These are phyloP conservation scores for Xestia c-nigrum DNA, from an alignment of 2,888 invertebrate species.

Conservation along the genomic window DNA sequence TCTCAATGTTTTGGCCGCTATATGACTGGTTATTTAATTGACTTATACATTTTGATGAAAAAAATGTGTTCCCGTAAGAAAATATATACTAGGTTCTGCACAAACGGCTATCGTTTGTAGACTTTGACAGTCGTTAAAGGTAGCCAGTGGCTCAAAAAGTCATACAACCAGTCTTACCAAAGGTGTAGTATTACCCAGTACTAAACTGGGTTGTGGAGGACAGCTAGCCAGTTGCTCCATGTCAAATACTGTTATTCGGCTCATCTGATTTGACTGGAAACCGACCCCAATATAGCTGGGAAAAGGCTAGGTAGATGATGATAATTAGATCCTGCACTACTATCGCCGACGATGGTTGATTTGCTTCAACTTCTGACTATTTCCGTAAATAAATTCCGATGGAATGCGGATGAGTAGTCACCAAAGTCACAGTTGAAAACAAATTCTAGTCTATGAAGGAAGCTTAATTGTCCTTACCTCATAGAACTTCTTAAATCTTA, in stretches of 20 bases:
- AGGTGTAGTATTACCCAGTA: too few relatives aligned
- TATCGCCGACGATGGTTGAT: not conserved
- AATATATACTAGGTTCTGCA: not conserved
- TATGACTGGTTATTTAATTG: not conserved
- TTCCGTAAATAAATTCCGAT: not conserved
- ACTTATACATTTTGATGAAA: not conserved
- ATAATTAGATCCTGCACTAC: not conserved
- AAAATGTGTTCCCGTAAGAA: not conserved
- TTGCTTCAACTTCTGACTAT: not conserved
- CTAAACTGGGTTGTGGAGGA: too few relatives aligned
- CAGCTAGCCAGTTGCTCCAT: too few relatives aligned
- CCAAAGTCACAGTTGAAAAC: not conserved
- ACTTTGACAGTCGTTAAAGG: too few relatives aligned
- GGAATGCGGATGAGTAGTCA: too few relatives aligned
- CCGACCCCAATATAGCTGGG: too few relatives aligned
- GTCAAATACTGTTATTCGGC: too few relatives aligned
- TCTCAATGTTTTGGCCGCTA: not conserved
- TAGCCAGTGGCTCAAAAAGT: too few relatives aligned
- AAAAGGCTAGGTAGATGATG: not conserved
- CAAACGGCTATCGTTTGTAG: too few relatives aligned
- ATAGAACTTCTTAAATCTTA: too few relatives aligned
- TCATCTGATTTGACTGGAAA: too few relatives aligned
- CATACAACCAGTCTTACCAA: too few relatives aligned
- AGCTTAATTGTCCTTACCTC: not conserved
- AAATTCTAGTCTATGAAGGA: not conserved